phyloP scores from a whole-genome alignment of 2,113 vertebrate species.

The Haliaeetus leucogaster region DNA sequence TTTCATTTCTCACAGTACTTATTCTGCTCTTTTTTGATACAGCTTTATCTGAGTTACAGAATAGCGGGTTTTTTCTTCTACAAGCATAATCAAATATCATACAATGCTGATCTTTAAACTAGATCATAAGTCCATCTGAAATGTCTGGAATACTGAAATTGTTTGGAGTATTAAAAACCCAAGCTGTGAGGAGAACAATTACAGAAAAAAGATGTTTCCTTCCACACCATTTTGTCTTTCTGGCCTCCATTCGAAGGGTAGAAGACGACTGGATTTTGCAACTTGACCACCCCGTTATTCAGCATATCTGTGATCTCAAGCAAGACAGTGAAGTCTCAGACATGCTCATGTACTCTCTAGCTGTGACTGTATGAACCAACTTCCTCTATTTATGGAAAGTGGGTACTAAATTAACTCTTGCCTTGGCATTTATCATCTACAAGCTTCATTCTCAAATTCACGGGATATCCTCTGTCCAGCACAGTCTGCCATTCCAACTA shows the following conservation, averaged over 20 bases:
- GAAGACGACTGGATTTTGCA: not conserved
- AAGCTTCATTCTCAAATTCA: slow-evolving; percentile 45
- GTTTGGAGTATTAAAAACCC: not conserved
- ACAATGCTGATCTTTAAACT: not conserved
- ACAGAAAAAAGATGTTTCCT: not conserved
- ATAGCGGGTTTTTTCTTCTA: not conserved
- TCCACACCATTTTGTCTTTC: not conserved
- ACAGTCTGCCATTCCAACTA: not conserved
- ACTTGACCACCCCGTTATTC: not conserved
- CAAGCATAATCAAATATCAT: not conserved
- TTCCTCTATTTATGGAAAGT: slow-evolving; percentile 64
- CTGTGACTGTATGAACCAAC: slow-evolving; percentile 50
- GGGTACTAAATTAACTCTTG: slow-evolving; percentile 43
- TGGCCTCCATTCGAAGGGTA: not conserved
- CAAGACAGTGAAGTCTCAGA: not conserved
- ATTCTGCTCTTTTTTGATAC: not conserved
- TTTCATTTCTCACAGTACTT: not conserved
- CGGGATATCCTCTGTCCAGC: not conserved
- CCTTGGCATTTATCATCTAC: slow-evolving; percentile 28
- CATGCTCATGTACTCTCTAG: slow-evolving; percentile 1
- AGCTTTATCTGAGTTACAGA: not conserved
- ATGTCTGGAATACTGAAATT: not conserved
- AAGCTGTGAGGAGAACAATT: not conserved
- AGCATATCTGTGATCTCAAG: not conserved
- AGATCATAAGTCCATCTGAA: not conserved